Evolutionary conservation across 2,113 vertebrate genomes (phyloP).

Genomic region (Cephalophus harveyi): DNA sequence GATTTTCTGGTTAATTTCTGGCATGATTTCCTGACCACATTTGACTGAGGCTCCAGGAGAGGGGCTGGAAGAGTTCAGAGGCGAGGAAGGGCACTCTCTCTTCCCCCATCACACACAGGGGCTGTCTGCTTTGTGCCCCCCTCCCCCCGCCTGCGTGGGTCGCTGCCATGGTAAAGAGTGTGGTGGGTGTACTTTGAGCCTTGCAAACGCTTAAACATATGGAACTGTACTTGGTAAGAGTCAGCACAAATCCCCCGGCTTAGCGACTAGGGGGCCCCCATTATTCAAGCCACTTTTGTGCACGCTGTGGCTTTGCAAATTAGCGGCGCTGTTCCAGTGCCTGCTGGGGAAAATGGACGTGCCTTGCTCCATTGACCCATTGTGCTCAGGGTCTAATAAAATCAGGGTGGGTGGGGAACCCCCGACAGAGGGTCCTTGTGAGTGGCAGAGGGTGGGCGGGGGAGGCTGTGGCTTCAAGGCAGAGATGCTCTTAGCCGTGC

Average conservation of each 20-base stretch:
- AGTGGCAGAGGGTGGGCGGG: neutral
- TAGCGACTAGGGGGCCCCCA: neutral
- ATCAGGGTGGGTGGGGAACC: neutral
- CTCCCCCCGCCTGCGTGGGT: conserved; percentile 74
- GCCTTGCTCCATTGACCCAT: neutral
- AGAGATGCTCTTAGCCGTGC: neutral
- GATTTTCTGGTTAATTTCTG: neutral
- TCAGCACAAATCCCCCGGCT: conserved; percentile 58
- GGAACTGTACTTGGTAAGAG: conserved; percentile 72
- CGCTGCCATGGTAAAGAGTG: conserved; percentile 77
- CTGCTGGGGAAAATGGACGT: neutral
- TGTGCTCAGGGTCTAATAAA: neutral
- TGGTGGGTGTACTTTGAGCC: conserved; percentile 79
- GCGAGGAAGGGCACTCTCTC: neutral
- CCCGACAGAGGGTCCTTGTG: neutral
- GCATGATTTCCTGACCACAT: neutral
- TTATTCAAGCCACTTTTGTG: neutral
- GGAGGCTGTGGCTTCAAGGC: neutral
- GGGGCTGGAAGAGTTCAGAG: neutral
- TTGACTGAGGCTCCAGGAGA: neutral
- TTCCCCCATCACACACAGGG: neutral
- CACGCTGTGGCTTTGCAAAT: neutral
- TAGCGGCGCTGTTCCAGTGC: rapidly evolving
- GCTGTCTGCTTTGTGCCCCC: neutral
- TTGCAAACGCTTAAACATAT: conserved; percentile 65